Base-by-base conservation (phyloP, 2,888 invertebrate genomes). In the Tenthredo scrophulariae region DNA sequence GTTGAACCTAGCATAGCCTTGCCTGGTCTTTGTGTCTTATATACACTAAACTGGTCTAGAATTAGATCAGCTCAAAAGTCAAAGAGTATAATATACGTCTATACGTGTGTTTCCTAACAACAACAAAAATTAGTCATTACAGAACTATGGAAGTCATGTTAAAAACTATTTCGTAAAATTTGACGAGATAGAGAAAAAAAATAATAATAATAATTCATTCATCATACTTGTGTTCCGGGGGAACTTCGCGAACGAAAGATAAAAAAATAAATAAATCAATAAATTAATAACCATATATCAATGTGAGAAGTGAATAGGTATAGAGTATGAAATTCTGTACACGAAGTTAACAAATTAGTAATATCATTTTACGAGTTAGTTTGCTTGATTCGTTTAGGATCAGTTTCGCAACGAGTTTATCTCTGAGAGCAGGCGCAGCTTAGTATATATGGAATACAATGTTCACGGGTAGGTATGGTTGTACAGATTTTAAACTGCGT, bases 21-120 rank as follows among this genome's bases (percentile, higher is more conserved):
- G 62, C 79, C 50, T 54, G 18, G 54, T n/a, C 15, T 22, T 22
- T 46, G 43, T 75, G 43, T 62, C 62, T 62, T 62, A 40, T 77
- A 33, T 33, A 54, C 29, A 29, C n/a, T 33, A 80, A 80, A 58
- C 62, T 80, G 80, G 62, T 50, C 58, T 80, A 40, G 80, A 80
- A 62, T 62, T 80, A 40, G 58, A 80, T 62, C 80, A 80, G 62
- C 62, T 40, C 37, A 13, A 26, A 29, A 50, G 50, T 26, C 7
- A 46, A 33, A 77, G 26, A 54, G 40, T 40, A 40, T 33, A 26
- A 26, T 54, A 1, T 18, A 7, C 18, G 7, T 10, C 10, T 22
- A 62, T 15, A 26, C 18, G 50, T 43, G 43, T 43, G 1, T 10
- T 43, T 43, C 37, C 22, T 15, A 37, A 37, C 33, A 40, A 13